These are phyloP conservation scores for Struthidea cinerea DNA, from an alignment of 2,113 vertebrate genomes.

Conservation along the genomic window DNA sequence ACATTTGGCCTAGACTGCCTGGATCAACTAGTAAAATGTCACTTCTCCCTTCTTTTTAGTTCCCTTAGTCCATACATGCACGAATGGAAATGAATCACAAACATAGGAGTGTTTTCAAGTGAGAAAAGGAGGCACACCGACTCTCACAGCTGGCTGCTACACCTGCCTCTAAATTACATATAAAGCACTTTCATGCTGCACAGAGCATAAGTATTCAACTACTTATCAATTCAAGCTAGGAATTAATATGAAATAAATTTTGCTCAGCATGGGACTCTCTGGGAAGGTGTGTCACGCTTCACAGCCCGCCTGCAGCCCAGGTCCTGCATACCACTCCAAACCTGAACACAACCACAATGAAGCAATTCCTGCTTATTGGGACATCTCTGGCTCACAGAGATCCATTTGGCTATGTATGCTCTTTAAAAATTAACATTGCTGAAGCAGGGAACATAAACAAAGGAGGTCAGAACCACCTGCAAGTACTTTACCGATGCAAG, in stretches of 20 bases:
- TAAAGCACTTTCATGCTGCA: not conserved
- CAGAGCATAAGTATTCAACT: not conserved
- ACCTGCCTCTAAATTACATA: not conserved
- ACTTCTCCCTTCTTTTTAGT: not conserved
- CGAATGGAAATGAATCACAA: not conserved
- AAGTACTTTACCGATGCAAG: not conserved
- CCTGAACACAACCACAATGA: not conserved
- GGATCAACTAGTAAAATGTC: not conserved
- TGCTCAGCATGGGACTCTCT: not conserved
- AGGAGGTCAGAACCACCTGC: not conserved
- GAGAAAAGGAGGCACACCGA: not conserved
- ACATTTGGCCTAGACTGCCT: not conserved
- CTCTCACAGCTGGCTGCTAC: not conserved
- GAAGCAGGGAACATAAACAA: not conserved
- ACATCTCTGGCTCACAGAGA: not conserved
- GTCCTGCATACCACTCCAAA: not conserved
- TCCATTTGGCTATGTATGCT: not conserved
- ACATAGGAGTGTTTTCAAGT: not conserved
- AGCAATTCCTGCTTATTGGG: constrained; percentile 1
- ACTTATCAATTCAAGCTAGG: not conserved
- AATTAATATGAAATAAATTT: not conserved
- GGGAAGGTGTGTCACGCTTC: not conserved
- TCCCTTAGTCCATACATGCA: not conserved
- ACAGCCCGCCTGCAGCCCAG: not conserved
- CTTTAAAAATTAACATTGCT: not conserved